Percentiles rank a stretch among this genome's conserved stretches.
phyloP scores from a whole-genome alignment of 2,888 invertebrate genomes.

The Willowsia nigromaculata region DNA sequence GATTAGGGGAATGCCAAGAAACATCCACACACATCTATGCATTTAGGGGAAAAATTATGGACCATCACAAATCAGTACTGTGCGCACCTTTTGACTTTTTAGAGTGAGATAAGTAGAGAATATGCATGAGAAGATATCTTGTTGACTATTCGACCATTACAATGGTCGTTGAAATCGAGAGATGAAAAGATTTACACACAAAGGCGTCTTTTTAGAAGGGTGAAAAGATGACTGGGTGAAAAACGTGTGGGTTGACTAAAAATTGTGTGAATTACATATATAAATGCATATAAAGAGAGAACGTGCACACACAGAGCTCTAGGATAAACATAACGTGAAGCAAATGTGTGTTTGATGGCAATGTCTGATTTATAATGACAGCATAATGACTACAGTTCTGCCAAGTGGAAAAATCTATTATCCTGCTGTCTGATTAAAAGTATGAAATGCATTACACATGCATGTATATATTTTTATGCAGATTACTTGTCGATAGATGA shows the following conservation, averaged over 20 bases:
- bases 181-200: conserved; percentile 60
- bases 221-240: conserved; percentile 67
- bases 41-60: conserved; percentile 44
- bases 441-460: conserved; percentile 61
- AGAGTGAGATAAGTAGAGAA: conserved; percentile 8
- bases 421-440: conserved; percentile 77
- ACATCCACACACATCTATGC: not conserved
- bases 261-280: conserved; percentile 22
- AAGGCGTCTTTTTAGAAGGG: conserved; percentile 53
- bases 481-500: conserved; percentile 69
- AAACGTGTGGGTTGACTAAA: conserved; percentile 63
- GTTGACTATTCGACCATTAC: conserved; percentile 41
- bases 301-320: conserved; percentile 34
- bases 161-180: conserved; percentile 56
- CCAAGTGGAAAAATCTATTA: conserved; percentile 78
- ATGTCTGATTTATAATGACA: conserved; percentile 78
- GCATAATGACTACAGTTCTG: conserved; percentile 77
- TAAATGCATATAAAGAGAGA: not conserved
- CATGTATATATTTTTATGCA: conserved; percentile 31
- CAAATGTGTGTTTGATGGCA: conserved; percentile 74
- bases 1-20: conserved; percentile 51
- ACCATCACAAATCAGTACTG: conserved; percentile 61
- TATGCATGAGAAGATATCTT: conserved; percentile 19
- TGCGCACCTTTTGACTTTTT: conserved; percentile 60
- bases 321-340: conserved; percentile 56